Percentiles rank a stretch among this genome's conserved stretches.
phyloP scores from a whole-genome alignment of 2,113 vertebrate species.

The Arizona elegans region DNA sequence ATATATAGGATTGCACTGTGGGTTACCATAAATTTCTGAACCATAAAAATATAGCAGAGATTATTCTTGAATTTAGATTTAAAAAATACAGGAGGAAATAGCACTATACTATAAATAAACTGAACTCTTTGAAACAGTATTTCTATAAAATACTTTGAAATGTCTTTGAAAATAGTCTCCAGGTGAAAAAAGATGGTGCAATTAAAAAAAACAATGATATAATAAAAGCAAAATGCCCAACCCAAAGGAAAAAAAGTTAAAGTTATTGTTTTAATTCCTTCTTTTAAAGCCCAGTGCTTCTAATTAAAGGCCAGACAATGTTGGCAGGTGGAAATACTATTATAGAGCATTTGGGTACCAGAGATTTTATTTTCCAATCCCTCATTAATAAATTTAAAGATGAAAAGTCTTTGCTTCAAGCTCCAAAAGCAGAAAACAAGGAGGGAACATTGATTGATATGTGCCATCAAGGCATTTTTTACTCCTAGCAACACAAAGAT shows the following conservation, averaged over 20 bases:
- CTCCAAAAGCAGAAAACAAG: neutral
- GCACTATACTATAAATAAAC: neutral
- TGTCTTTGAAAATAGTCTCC: neutral
- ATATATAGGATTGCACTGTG: neutral
- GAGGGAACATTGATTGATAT: neutral
- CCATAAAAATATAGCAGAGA: neutral
- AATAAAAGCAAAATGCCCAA: neutral
- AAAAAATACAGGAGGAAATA: neutral
- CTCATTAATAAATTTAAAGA: neutral
- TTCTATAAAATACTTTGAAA: neutral
- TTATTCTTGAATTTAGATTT: neutral
- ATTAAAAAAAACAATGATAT: neutral
- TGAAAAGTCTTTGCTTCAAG: neutral
- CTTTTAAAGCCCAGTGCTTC: neutral
- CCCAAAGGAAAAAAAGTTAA: neutral
- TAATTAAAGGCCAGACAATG: neutral
- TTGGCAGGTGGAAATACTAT: neutral
- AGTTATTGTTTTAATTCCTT: neutral
- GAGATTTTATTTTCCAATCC: neutral
- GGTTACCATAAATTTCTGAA: neutral
- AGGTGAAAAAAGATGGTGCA: neutral
- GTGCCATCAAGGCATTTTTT: neutral
- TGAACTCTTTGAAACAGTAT: neutral
- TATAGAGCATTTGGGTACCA: neutral
- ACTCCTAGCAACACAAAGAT: neutral